Evolutionary conservation across 2,113 vertebrate species (phyloP).

Genomic region (Cygnus atratus): DNA sequence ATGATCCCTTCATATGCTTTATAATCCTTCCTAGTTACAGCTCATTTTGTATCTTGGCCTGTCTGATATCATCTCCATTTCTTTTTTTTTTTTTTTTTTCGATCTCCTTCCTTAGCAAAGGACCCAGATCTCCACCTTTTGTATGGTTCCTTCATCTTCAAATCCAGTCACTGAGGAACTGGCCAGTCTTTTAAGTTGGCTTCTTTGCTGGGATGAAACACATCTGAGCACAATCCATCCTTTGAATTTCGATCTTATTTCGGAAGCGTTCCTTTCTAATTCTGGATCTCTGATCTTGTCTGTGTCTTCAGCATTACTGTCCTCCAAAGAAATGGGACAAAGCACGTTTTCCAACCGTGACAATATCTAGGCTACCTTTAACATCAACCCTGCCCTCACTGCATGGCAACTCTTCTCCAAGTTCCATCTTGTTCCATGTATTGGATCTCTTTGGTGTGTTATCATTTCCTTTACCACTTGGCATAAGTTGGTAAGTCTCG

Average conservation of each 20-base stretch:
- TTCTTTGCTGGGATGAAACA: neutral
- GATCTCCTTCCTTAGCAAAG: neutral
- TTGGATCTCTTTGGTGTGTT: neutral
- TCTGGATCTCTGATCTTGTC: neutral
- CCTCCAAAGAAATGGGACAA: neutral
- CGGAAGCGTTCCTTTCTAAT: neutral
- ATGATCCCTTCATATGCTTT: neutral
- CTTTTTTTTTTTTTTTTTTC: neutral
- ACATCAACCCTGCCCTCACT: neutral
- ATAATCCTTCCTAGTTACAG: neutral
- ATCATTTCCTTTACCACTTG: neutral
- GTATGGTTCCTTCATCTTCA: neutral
- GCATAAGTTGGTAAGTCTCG: neutral
- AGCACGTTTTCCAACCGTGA: neutral
- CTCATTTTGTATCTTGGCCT: neutral
- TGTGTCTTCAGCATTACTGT: neutral
- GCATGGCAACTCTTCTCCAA: neutral
- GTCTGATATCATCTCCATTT: neutral
- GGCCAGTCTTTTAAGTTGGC: neutral
- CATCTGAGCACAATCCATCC: neutral
- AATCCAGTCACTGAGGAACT: neutral
- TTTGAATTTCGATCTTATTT: neutral
- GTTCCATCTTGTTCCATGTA: neutral
- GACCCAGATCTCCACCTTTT: neutral
- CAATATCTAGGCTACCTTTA: neutral